Base-by-base conservation (phyloP, 2,888 invertebrate genomes). In the Myathropa florea region DNA sequence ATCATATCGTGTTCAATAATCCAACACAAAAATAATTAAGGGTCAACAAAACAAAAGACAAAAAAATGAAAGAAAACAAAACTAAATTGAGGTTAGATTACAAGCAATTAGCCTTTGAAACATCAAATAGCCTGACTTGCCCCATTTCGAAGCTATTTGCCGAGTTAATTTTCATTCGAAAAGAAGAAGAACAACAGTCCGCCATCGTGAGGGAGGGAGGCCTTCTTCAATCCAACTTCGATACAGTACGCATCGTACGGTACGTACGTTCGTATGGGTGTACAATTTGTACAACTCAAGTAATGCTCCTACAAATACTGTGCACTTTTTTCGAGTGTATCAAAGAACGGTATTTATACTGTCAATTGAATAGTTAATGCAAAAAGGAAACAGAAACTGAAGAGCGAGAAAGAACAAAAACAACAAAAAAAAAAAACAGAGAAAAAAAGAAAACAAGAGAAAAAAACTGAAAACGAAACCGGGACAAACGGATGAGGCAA, bases 131-230 rank as follows among this genome's bases (percentile, higher is more conserved):
- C 36, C 14, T 61, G 12, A 33, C 33, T 7, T 33, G 33, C 0
- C 33, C 12, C 12, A 12, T 55, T 61, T 78, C 46, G 61, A 75
- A 68, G 30, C 36, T 75, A 83, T 88, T 88, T 82, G 79, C 78
- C 94, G 94, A 89, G 94, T 94, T 91, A 94, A 90, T 90, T 92
- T 92, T 80, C 91, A 46, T 30, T 33, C 2, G 2, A 33, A 9
- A 33, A 33, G 12, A 12, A 12, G 1, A 12, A 12, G 10, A 33
- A 10, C 0, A 46, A 7, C 28, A 76, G 76, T 75, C 65, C 71
- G 24, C 30, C 33, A 67, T 70, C 60, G 60, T 61, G 55, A 23
- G 30, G 63, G 21, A 30, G 53, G 36, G 61, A 26, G 78, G 36
- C 24, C 60, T 46, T 55, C 67, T 65, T 57, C 65, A 72, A 67